Evolutionary conservation across 2,888 invertebrate genomes (phyloP).

Genomic region (Ariolimax columbianus): DNA sequence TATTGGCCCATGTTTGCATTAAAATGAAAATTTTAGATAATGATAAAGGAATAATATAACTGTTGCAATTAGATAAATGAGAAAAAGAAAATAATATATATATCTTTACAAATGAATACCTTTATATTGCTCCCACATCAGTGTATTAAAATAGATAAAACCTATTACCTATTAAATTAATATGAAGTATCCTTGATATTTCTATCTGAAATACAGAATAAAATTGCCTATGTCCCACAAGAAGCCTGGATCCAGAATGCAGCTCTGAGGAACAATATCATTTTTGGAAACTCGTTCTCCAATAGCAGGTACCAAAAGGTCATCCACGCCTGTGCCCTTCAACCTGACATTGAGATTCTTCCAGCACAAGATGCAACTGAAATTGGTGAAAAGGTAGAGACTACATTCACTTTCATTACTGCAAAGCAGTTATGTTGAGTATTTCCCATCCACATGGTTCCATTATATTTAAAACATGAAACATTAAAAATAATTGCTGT

Average conservation of each 20-base stretch:
- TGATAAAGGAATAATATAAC: no score
- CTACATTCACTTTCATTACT: no score
- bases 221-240: slow-evolving; percentile 76
- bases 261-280: slow-evolving; percentile 80
- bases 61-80: no score
- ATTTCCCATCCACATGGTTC: no score
- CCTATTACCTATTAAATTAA: not conserved
- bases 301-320: slow-evolving; percentile 68
- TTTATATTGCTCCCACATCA: not conserved
- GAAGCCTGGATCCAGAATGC: slow-evolving; percentile 82
- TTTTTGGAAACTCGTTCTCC: slow-evolving; percentile 79
- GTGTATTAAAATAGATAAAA: not conserved
- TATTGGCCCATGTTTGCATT: no score
- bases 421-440: no score
- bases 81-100: no score
- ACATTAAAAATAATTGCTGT: no score
- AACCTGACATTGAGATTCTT: slow-evolving; percentile 81
- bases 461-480: no score
- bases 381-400: slow-evolving; percentile 82
- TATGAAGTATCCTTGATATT: not conserved
- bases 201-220: slow-evolving; percentile 66
- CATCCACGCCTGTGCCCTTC: slow-evolving; percentile 78
- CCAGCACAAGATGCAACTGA: slow-evolving; percentile 81
- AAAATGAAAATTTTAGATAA: no score
- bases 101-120: no score